Evolutionary conservation across 2,113 vertebrate species (phyloP).

Genomic region (Tiliqua scincoides): DNA sequence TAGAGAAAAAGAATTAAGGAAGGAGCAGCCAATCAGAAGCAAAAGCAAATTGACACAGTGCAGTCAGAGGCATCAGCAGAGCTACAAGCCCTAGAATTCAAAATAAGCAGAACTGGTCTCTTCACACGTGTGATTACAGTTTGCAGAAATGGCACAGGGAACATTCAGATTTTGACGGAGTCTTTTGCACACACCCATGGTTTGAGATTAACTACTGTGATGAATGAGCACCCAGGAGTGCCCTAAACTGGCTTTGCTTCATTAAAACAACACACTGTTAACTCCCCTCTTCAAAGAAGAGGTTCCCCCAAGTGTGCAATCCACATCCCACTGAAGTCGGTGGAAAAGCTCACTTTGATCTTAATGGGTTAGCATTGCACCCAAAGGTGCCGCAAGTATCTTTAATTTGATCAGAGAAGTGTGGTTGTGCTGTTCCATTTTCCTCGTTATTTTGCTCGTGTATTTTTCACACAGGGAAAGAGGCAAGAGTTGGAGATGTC

Average conservation of each 20-base stretch:
- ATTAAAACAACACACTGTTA: constrained; percentile 3
- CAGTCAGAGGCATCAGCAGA: not conserved
- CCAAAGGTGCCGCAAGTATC: constrained; percentile 28
- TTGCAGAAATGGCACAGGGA: not conserved
- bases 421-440: constrained; percentile 14
- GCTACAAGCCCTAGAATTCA: not conserved
- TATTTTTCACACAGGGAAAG: constrained; percentile 23
- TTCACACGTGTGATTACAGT: not conserved
- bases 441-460: constrained; percentile 1
- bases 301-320: constrained; percentile 15
- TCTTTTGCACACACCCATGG: not conserved
- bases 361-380: constrained; percentile 26
- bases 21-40: not conserved
- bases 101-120: not conserved
- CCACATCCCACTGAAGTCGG: constrained; percentile 14
- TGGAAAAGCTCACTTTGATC: constrained; percentile 33
- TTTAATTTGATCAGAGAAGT: constrained; percentile 31
- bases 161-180: not conserved
- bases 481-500: not conserved
- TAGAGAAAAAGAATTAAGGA: not conserved
- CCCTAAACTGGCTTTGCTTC: not conserved
- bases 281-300: constrained; percentile 8
- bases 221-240: constrained; percentile 8
- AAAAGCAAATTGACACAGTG: not conserved
- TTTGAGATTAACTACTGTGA: constrained; percentile 5